Base-by-base conservation (phyloP, 2,888 invertebrate genomes). In the Palloptera scutellata region DNA sequence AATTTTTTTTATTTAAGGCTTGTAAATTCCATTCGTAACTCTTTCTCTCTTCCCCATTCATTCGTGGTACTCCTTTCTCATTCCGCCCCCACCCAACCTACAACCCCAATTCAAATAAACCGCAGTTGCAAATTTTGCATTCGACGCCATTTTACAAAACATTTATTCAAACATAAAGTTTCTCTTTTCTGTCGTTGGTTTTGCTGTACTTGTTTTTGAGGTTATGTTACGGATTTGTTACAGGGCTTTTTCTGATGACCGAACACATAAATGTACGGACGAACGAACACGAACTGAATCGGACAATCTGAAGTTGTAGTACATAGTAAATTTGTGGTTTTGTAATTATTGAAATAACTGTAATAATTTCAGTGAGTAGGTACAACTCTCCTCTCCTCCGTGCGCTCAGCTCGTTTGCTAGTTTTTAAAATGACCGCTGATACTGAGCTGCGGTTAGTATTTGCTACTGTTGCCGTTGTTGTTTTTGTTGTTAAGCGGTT, bases 321-420 rank as follows among this genome's bases (percentile, higher is more conserved):
- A 76, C 76, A 78, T 76, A 81, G 81, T 81, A 78, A 81, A 81
- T 81, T 81, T 81, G 81, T 80, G 81, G 81, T 80, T 81, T 81
- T 78, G 81, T 76, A 81, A 81, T 81, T 81, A 81, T 81, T 81
- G 81, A 81, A 81, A 81, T 81, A 80, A 80, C 81, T 80, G 73
- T 54, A 67, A 68, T 69, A 63, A 69, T 77, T 74, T 68, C 77
- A 59, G 65, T 70, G 70, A 61, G 74, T 71, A 75, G 70, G 72
- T 71, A 65, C 70, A 67, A 13, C 57, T 64, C 30, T 12, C 58
- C 19, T 55, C 30, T 30, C 51, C 57, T 17, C 64, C 30, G 15
- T 61, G 42, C 45, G 12, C 19, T 13, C 11, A 30, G n/a, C 15
- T 55, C n/a, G 43, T 55, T 61, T 30, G 45, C 41, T 64, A 48